phyloP scores from a whole-genome alignment of 2,888 invertebrate genomes.

The Caenorhabditis sp. region DNA sequence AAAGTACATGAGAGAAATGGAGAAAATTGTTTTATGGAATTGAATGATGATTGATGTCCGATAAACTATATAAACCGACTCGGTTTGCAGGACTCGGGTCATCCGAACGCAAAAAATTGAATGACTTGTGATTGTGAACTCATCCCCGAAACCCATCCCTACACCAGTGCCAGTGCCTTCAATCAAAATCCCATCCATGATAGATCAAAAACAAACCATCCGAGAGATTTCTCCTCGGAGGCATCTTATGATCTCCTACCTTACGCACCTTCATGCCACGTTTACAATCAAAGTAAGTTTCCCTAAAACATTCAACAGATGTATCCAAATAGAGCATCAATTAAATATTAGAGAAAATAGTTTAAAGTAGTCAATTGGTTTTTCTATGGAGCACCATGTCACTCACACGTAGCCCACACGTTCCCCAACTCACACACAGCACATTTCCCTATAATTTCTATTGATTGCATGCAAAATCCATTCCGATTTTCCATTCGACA shows the following conservation, averaged over 20 bases:
- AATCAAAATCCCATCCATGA: slow-evolving; percentile 3
- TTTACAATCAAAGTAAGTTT: slow-evolving; percentile 55
- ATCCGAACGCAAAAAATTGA: slow-evolving; percentile 60
- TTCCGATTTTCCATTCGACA: not conserved
- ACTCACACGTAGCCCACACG: not conserved
- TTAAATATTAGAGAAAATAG: too few species aligned
- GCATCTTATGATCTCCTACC: slow-evolving; percentile 37
- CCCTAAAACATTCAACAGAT: too few species aligned
- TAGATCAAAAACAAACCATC: slow-evolving; percentile 39
- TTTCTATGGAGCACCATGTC: not conserved
- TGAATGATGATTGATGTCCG: not conserved
- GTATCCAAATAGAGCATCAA: too few species aligned
- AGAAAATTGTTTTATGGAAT: not conserved
- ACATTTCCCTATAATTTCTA: not conserved
- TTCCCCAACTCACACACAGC: slow-evolving; percentile 2
- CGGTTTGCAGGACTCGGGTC: slow-evolving; percentile 61
- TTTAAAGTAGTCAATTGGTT: too few species aligned
- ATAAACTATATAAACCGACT: slow-evolving; percentile 34
- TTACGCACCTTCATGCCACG: slow-evolving; percentile 45
- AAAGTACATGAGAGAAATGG: slow-evolving; percentile 6
- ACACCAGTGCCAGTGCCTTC: slow-evolving; percentile 43
- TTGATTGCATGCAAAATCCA: not conserved
- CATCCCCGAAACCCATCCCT: slow-evolving; percentile 17
- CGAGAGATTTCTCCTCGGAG: not conserved
- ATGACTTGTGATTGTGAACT: slow-evolving; percentile 61